Percentiles rank a stretch among this genome's conserved stretches.
Evolutionary conservation across 1,140 invertebrate genomes (phyloP).

Genomic region (Atta texana): DNA sequence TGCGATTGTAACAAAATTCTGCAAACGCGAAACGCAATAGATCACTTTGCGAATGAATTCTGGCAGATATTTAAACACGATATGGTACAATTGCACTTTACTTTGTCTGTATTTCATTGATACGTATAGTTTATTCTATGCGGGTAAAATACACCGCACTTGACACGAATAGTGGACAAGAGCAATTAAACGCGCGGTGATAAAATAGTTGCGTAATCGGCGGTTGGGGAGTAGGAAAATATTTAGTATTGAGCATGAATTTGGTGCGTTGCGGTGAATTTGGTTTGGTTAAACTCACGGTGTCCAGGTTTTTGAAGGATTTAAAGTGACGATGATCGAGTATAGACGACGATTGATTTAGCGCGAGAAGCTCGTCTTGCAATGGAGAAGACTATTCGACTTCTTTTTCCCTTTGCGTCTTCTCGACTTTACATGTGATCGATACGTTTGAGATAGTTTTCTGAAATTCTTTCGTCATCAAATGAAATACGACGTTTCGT

Average conservation of each 20-base stretch:
- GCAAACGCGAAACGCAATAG: slow-evolving; percentile 18
- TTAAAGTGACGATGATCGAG: slow-evolving; percentile 7
- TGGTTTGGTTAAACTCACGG: slow-evolving; percentile 8
- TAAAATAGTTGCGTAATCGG: slow-evolving; percentile 54
- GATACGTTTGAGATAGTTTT: slow-evolving; percentile 12
- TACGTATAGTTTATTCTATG: slow-evolving; percentile 2
- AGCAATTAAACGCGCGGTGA: slow-evolving; percentile 37
- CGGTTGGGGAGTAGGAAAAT: slow-evolving; percentile 34
- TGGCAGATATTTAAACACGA: slow-evolving; percentile 20
- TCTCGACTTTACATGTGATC: slow-evolving; percentile 24
- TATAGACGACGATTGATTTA: slow-evolving; percentile 23
- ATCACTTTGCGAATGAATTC: slow-evolving; percentile 34
- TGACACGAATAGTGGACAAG: slow-evolving; percentile 47
- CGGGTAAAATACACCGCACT: slow-evolving; percentile 20
- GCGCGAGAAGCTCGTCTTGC: not conserved
- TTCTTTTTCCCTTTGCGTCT: not conserved
- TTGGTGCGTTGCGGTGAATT: not conserved
- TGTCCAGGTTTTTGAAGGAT: slow-evolving; percentile 10
- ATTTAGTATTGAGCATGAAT: slow-evolving; percentile 49
- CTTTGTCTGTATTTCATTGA: not conserved
- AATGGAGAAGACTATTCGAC: slow-evolving; percentile 7
- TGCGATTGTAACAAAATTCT: not conserved
- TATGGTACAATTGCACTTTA: slow-evolving; percentile 10
- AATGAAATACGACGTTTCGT: not conserved
- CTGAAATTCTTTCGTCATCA: not conserved